These are phyloP conservation scores for Synanthedon vespiformis DNA, from an alignment of 2,888 invertebrate genomes.

Conservation along the genomic window DNA sequence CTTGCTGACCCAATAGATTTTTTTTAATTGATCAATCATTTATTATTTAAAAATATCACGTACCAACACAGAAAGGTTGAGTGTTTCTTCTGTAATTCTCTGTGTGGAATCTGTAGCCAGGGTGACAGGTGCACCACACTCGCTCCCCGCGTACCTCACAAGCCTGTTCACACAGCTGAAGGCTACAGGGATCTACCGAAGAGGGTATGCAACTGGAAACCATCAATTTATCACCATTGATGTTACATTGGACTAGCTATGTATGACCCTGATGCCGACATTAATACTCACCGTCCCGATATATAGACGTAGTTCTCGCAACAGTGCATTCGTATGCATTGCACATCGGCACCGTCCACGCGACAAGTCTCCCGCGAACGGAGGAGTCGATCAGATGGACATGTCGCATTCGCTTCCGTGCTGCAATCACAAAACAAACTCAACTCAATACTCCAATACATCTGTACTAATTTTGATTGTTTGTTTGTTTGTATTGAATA, in stretches of 20 bases:
- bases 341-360: slow-evolving; percentile 69
- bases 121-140: slow-evolving; percentile 75
- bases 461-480: too few species aligned
- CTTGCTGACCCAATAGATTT: not conserved
- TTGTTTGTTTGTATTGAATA: too few species aligned
- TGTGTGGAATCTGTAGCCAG: slow-evolving; percentile 72
- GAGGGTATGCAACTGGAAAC: slow-evolving; percentile 68
- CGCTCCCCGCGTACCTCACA: slow-evolving; percentile 73
- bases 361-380: slow-evolving; percentile 72
- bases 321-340: slow-evolving; percentile 73
- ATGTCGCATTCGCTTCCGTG: slow-evolving; percentile 36
- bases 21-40: too few species aligned
- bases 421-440: slow-evolving; percentile 20
- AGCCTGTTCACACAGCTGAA: slow-evolving; percentile 75
- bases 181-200: slow-evolving; percentile 72
- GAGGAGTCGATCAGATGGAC: slow-evolving; percentile 73
- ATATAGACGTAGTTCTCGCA: slow-evolving; percentile 73
- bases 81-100: slow-evolving; percentile 69
- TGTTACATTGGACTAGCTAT: too few species aligned
- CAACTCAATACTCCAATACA: too few species aligned
- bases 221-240: not conserved
- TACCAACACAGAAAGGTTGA: slow-evolving; percentile 73
- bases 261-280: too few species aligned
- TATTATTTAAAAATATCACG: not conserved
- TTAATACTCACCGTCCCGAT: slow-evolving; percentile 62